Evolutionary conservation across 2,797 vertebrate genomes (phyloP), one percentile per base, ranked within the genome.

Genomic region (Coendou prehensilis): DNA sequence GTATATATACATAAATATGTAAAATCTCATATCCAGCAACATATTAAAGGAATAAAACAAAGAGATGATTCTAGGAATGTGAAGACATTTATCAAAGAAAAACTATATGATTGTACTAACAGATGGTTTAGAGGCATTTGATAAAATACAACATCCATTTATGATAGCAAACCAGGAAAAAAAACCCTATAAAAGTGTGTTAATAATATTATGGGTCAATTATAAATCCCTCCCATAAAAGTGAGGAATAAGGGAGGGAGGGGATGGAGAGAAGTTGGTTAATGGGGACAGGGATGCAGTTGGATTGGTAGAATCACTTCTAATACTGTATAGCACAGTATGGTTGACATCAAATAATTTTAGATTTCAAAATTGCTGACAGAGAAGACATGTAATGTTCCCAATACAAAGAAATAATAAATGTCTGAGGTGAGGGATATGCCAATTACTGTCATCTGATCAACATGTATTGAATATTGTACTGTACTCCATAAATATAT

Each of bases 61-160:
- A 80, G 45, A 5, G 5, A 26, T 79, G 78, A 63, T 94, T 81
- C 56, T 75, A 59, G 45, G 9, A 80, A 73, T 76, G 13, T 28
- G 41, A 59, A 78, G 18, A 15, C 83, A 59, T 18, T 94, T 92
- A 47, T 67, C 10, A 86, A 85, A 89, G 64, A 56, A 76, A 89
- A 61, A 61, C 13, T 10, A 15, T 1, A 6, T 56, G 67, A 54
- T 86, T 30, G 15, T 20, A 79, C 75, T 64, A 79, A 84, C 26
- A 56, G 63, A 57, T 80, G 6, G n/a, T 96, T 85, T 30, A 80
- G 28, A 54, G 71, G 6, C 41, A 84, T 90, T 83, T 79, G 33
- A 23, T 80, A 67, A 91, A 93, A 61, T 52, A 73, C 33, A 86
- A 56, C 45, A n/a, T 26, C 9, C 41, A 79, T 26, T 93, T 23